Evolutionary conservation across 2,888 invertebrate genomes (phyloP), one percentile per base, ranked within the genome.

Genomic region (Hyposoter didymator): DNA sequence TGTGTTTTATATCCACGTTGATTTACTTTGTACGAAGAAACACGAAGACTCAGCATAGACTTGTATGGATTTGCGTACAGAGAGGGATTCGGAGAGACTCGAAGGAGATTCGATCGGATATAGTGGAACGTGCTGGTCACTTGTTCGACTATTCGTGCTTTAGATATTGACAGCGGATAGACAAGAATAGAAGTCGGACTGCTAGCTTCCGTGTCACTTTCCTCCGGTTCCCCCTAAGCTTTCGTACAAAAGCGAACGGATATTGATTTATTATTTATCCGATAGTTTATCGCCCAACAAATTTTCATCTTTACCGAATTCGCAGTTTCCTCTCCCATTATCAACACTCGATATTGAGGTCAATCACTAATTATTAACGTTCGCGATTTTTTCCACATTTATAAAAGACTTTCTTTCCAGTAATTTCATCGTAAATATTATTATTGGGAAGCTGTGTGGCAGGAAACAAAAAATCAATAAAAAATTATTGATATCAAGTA

Each of bases 111-210:
- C 28, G 14, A 59, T 4, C 59, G 59, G 59, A 59, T 59, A 89
- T 91, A 92, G 91, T 90, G 87, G 89, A 84, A 91, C 91, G 92
- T 92, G 91, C 92, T 92, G 92, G 93, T 92, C 92, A 93, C 92
- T 92, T 91, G 92, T 90, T 90, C 88, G 90, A 91, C 91, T 92
- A 92, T 90, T 90, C 90, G 91, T 90, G 91, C 89, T 87, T 55
- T 12, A 88, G 89, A 89, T 89, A 89, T 90, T 90, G 91, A 89
- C 90, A 89, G 88, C 87, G 91, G 90, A 92, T 91, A 90, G 88
- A 88, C 81, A 87, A 69, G 88, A 90, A 88, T 89, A 89, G 89
- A 88, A 88, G 52, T 14, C 59, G 14, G 59, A 22, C 22, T 22
- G 22, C 19, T 22, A 22, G 22, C 14, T 55, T 55, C 55, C 55